Evolutionary conservation across 2,113 vertebrate genomes (phyloP), one percentile per base, ranked within the genome.

Genomic region (Platysternon megacephalum): DNA sequence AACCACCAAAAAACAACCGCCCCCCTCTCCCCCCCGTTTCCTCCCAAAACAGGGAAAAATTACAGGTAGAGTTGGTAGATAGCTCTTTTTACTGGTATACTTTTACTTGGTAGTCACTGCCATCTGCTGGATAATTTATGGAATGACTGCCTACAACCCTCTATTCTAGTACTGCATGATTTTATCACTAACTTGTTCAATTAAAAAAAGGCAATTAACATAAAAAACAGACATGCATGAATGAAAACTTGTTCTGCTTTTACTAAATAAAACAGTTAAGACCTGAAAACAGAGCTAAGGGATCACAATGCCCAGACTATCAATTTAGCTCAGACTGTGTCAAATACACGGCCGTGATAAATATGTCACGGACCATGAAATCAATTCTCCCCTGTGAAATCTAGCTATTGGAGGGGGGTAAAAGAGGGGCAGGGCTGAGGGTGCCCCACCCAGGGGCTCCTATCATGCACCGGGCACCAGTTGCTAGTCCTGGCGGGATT

Each of bases 61-160:
- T 72, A 72, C n/a, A 39, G 35, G 19, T 72, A 72, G 21, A 39
- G n/a, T 72, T 72, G 32, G 19, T 72, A 72, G n/a, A 39, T 22
- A 39, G 61, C 61, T 35, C 61, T 61, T 61, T 61, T 68, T 68
- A 68, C 56, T 14, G 29, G 56, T 42, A 28, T 14, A 24, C 4
- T 17, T 61, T 82, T 14, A 84, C 76, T 42, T 93, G 87, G 53
- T 84, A 89, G 79, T 95, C 78, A 94, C 92, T 10, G 22, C 91
- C 96, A 95, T 29, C 95, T 91, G 89, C 88, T 91, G 94, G 97
- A 81, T 90, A 94, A 79, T 81, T 55, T 85, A 58, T 42, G 93
- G 10, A 49, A 89, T 44, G 90, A 95, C 82, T 42, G 53, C 79
- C 68, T 58, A 58, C 6, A 88, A 84, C n/a, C 82, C 68, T 89